Evolutionary conservation across 2,797 vertebrate genomes (phyloP).

Genomic region (Darevskia nairensis): DNA sequence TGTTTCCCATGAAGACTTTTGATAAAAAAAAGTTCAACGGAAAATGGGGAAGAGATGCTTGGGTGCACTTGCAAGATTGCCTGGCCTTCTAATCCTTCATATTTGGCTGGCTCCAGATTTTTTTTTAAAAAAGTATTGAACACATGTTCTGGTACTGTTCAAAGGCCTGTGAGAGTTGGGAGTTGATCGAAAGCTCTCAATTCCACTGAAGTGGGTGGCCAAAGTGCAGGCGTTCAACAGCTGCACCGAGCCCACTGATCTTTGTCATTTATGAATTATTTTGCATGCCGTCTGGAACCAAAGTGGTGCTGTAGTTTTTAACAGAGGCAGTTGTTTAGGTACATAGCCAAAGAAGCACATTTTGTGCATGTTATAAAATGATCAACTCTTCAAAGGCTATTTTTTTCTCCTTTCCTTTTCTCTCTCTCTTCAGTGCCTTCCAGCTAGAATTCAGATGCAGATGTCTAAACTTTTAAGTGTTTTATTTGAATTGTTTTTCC

Average conservation of each 20-base stretch:
- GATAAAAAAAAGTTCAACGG: slow-evolving; percentile 2
- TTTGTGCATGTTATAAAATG: slow-evolving; percentile 51
- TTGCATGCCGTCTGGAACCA: slow-evolving; percentile 89
- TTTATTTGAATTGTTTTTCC: background rate
- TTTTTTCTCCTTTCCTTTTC: background rate
- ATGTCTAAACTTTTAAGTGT: background rate
- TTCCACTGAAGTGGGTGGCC: slow-evolving; percentile 77
- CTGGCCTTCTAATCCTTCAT: slow-evolving; percentile 54
- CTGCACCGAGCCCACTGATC: slow-evolving; percentile 88
- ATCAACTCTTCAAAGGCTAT: slow-evolving; percentile 57
- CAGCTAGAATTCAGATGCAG: slow-evolving; percentile 19
- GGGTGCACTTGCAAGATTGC: slow-evolving; percentile 37
- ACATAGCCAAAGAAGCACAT: slow-evolving; percentile 30
- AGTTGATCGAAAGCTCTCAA: slow-evolving; percentile 76
- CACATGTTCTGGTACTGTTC: slow-evolving; percentile 72
- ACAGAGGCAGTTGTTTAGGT: slow-evolving; percentile 58
- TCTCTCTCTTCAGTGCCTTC: slow-evolving; percentile 12
- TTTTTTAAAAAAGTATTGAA: slow-evolving; percentile 70
- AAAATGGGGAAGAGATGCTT: slow-evolving; percentile 14
- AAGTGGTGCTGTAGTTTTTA: slow-evolving; percentile 68
- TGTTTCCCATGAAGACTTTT: slow-evolving; percentile 7
- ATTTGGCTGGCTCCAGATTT: slow-evolving; percentile 52
- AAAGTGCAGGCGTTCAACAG: slow-evolving; percentile 83
- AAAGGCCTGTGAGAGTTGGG: slow-evolving; percentile 68
- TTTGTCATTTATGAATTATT: slow-evolving; percentile 93